A percentile compares a stretch with the other conserved stretches of the same genome.
These are phyloP conservation scores for Diarsia rubi DNA, from an alignment of 2,888 invertebrate genomes.

Conservation along the genomic window DNA sequence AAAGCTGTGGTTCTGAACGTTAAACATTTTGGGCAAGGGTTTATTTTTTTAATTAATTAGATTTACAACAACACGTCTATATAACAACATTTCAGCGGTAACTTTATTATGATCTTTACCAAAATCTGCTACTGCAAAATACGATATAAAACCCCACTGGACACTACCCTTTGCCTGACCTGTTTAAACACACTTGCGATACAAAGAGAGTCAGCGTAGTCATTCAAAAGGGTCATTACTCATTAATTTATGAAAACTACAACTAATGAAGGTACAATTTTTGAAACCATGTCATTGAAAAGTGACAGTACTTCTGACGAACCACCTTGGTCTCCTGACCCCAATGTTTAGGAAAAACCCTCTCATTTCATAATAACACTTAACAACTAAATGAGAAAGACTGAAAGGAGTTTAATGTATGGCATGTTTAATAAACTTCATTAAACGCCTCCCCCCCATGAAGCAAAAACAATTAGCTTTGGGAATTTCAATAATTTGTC, in stretches of 20 bases:
- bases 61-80: background rate
- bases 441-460: background rate
- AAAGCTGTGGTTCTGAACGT: background rate
- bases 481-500: conserved; percentile 60
- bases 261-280: background rate
- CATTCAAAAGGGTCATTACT: background rate
- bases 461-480: conserved; percentile 43
- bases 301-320: background rate
- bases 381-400: background rate
- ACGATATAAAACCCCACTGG: background rate
- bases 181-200: background rate
- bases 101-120: no score
- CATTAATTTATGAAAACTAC: background rate
- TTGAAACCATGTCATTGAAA: background rate
- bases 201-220: background rate
- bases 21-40: background rate
- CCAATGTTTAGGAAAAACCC: background rate
- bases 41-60: background rate
- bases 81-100: background rate
- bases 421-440: background rate
- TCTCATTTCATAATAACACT: background rate
- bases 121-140: background rate
- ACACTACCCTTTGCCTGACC: no score
- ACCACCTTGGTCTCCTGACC: conserved; percentile 18
- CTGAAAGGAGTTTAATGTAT: background rate